Evolutionary conservation across 2,113 vertebrate genomes (phyloP), one percentile per base, ranked within the genome.

Genomic region (Vidua macroura): DNA sequence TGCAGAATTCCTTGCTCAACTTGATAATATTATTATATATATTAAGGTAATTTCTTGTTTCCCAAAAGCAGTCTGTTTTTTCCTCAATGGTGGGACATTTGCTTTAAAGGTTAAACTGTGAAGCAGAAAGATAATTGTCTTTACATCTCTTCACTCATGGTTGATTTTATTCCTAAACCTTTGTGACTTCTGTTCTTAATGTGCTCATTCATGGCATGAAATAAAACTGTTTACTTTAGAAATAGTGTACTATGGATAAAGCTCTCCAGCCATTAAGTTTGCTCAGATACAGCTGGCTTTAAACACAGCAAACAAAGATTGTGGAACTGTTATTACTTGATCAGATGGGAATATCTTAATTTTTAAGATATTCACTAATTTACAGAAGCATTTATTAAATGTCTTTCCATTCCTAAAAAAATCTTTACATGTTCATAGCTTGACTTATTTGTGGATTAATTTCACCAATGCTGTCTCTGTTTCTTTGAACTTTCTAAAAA

Each of bases 71-170:
- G 8, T 49, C 37, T 92, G 9, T 11, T 82, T 41, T 62, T 80
- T 51, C 30, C 33, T 58, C 27, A 21, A 0, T 39, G 3, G 35
- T 21, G 23, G 21, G 55, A 41, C 4, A 1, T 75, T 53, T 72
- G 16, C 76, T 86, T 92, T 90, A 75, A 81, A 56, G 67, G 49
- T 74, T 83, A 59, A 75, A 11, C 66, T 86, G 48, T 17, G 67
- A 95, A 93, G 52, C 64, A 92, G 91, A 69, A 63, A 22, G 72
- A 72, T 88, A 89, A 86, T 68, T 84, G 33, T 86, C 52, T 86
- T 88, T 59, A n/a, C 6, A 33, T 58, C 15, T 88, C 64, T 90
- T 88, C 41, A 41, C 44, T 91, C 69, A 37, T 64, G 60, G 69
- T 28, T 92, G 72, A n/a, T 82, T 96, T 96, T 79, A 72, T 78